Evolutionary conservation across 2,797 vertebrate genomes (phyloP), one percentile per base, ranked within the genome.

Genomic region (Cygnus olor): DNA sequence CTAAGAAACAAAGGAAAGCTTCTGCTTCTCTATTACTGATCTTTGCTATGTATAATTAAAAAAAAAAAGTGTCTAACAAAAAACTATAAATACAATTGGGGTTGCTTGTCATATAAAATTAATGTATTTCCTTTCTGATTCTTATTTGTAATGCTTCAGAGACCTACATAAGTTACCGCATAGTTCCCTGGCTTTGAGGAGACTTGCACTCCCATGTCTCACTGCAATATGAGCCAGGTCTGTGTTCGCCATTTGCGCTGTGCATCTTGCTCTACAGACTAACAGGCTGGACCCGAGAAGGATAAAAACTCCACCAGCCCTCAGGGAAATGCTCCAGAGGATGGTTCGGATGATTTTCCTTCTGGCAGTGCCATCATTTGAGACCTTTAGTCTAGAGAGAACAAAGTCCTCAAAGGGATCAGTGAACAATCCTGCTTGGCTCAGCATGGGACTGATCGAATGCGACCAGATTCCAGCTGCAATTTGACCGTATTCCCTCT

Each of bases 221-320:
- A 0, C 10, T 22, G 53, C 12, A 34, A 16, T 2, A 32, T 0
- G 4, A 92, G 70, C 53, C 70, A n/a, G 72, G 30, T 34, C 34
- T 65, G 28, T 2, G 6, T 22, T 19, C 44, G 68, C 60, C 49
- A 8, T 14, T 28, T 9, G 51, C 63, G 73, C 34, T 88, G 71
- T 73, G 65, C 77, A 53, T 17, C 54, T 1, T 56, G 45, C 40
- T 34, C 1, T 8, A 0, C 5, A 36, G 24, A 42, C 32, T 12
- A 38, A 40, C 15, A n/a, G 82, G 40, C 11, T 20, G 64, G 60
- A 5, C 51, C 13, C 2, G 0, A 71, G 32, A 63, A 54, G 61
- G 64, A 11, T 4, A 51, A 54, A 80, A 58, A 38, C 25, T 68
- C 12, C 60, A 22, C 6, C 47, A 61, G 44, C 22, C 44, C 20